Evolutionary conservation across 2,113 vertebrate genomes (phyloP).

Genomic region (Trematocara macrostoma): DNA sequence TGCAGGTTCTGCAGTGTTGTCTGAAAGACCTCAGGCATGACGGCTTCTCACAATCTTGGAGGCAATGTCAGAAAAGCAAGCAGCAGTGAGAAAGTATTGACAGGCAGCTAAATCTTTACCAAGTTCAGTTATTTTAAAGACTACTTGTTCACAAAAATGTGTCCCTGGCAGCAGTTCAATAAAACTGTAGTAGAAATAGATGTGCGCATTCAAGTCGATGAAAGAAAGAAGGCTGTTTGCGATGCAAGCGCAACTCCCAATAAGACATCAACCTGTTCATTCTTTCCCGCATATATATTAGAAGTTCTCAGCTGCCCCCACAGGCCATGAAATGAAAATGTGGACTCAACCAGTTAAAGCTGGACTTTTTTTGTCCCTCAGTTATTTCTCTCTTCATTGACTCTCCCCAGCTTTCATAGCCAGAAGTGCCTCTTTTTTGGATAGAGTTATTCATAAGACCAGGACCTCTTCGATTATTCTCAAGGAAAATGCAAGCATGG

Average conservation of each 20-base stretch:
- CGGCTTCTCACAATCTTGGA: not conserved
- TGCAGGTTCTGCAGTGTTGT: not conserved
- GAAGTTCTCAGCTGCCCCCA: conserved; percentile 15
- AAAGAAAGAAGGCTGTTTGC: not conserved
- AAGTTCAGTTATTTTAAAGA: not conserved
- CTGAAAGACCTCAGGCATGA: not conserved
- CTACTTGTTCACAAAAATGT: not conserved
- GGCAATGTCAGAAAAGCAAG: not conserved
- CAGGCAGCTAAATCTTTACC: not conserved
- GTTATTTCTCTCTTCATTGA: conserved; percentile 56
- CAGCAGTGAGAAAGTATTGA: not conserved
- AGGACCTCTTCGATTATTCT: conserved; percentile 47
- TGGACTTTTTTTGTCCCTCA: not conserved
- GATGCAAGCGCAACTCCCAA: not conserved
- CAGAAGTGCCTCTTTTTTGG: conserved; percentile 33
- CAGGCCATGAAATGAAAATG: conserved; percentile 51
- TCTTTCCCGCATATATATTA: not conserved
- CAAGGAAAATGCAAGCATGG: conserved; percentile 32
- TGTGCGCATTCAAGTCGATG: not conserved
- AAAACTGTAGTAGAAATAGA: not conserved
- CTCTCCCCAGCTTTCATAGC: conserved; percentile 40
- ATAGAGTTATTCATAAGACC: conserved; percentile 40
- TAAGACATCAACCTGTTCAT: not conserved
- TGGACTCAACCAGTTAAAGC: conserved; percentile 45
- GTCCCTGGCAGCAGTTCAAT: not conserved